Base-by-base conservation (phyloP, 1,140 invertebrate species). In the Magallana angulata region DNA sequence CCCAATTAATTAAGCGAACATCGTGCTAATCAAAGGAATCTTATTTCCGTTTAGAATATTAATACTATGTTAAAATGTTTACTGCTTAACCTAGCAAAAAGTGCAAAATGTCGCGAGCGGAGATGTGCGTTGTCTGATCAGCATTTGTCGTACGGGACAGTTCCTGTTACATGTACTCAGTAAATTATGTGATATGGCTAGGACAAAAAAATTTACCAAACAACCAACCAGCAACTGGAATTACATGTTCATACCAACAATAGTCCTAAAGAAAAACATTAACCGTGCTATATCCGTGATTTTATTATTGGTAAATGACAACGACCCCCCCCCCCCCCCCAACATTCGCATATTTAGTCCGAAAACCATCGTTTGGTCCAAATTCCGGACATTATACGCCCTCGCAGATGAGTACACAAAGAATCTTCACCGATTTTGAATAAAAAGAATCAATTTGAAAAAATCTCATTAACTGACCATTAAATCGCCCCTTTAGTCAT, bases 381-480 rank as follows among this genome's bases (percentile, higher is more conserved):
- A 30, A 76, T 36, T 76, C 24, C 14, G 68, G 68, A 30, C 68
- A 76, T 11, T 76, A 76, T 30, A 76, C 68, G 68, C 68, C 68
- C 68, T 76, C 24, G 30, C 68, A 76, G 9, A 5, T 76, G 8
- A 30, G 8, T 76, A 9, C 60, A 48, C 36, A 64, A 64, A n/a
- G 16, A 64, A 16, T n/a, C 60, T 64, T 64, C 24, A 18, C 18
- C 8, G 18, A 1, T 76, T 76, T 76, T 76, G 7, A 76, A 30
- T 48, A 30, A 11, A 7, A 12, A 48, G 36, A 48, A 11, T 30
- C 12, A 68, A 76, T 9, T 76, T 76, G 24, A 76, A 30, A 30
- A 30, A 48, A 12, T 76, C 18, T 76, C 24, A 30, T 76, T 76
- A 30, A 76, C 36, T 76, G 68, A 76, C 68, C 68, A 76, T 76